Percentiles rank a stretch among this genome's conserved stretches.
These are phyloP conservation scores for Pogonophryne albipinna DNA, from an alignment of 2,797 vertebrate species.

Conservation along the genomic window DNA sequence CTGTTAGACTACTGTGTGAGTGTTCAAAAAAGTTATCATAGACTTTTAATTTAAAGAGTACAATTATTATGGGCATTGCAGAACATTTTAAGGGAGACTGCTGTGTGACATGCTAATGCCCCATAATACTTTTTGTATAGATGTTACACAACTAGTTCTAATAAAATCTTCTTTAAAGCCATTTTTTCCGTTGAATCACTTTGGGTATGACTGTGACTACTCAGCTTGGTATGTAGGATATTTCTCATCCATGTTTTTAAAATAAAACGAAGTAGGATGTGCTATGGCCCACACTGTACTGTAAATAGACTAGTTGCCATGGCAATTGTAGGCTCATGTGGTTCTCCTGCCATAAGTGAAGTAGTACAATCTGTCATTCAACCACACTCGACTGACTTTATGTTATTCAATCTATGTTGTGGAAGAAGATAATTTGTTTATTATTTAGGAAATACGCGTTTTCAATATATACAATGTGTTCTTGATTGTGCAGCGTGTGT, in stretches of 20 bases:
- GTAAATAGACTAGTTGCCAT: constrained; percentile 76
- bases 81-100: background rate
- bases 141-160: constrained; percentile 6
- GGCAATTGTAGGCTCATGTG: constrained; percentile 51
- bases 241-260: constrained; percentile 38
- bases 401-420: constrained; percentile 15
- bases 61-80: background rate
- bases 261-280: constrained; percentile 37
- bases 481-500: background rate
- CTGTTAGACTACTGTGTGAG: background rate
- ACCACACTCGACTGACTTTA: constrained; percentile 8
- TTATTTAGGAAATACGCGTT: constrained; percentile 8
- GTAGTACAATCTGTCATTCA: constrained; percentile 45
- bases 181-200: constrained; percentile 1
- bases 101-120: constrained; percentile 5
- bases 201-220: constrained; percentile 11
- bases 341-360: constrained; percentile 14
- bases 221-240: constrained; percentile 27
- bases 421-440: constrained; percentile 2
- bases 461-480: constrained; percentile 10
- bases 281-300: constrained; percentile 53
- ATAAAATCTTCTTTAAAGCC: background rate
- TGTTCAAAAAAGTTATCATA: constrained; percentile 3
- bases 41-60: constrained; percentile 3
- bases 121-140: background rate